A percentile compares a stretch with the other conserved stretches of the same genome.
These are phyloP conservation scores for Phalanger gymnotis DNA, from an alignment of 2,797 vertebrate genomes.

Conservation along the genomic window DNA sequence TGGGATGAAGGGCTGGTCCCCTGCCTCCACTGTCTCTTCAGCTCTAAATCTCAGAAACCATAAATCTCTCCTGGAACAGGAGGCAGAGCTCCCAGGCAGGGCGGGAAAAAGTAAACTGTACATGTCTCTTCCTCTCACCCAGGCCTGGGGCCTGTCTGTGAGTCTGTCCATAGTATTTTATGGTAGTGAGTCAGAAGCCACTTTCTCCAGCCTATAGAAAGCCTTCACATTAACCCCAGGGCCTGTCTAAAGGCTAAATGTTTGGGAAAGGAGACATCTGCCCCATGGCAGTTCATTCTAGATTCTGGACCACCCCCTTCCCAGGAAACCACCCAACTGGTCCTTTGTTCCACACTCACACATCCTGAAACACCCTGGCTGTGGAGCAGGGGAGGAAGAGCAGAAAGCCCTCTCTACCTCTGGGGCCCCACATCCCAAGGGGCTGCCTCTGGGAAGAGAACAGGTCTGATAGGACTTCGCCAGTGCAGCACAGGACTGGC, in stretches of 20 bases:
- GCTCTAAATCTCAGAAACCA: not conserved
- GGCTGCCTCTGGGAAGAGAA: not conserved
- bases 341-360: not conserved
- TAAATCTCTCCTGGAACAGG: not conserved
- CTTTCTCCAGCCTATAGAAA: not conserved
- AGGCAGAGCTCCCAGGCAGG: not conserved
- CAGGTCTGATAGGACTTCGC: not conserved
- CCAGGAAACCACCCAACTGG: not conserved
- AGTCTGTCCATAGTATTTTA: too few relatives aligned
- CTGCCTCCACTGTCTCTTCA: not conserved
- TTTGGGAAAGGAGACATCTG: not conserved
- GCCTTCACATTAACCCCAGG: not conserved
- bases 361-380: not conserved
- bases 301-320: not conserved
- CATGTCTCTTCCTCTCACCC: fast-evolving
- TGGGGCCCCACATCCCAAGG: not conserved
- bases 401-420: too few relatives aligned
- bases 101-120: not conserved
- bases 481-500: too few relatives aligned
- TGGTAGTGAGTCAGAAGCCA: not conserved
- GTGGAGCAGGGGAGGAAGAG: too few relatives aligned
- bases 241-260: not conserved
- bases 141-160: not conserved
- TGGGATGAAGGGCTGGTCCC: not conserved
- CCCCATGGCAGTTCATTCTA: not conserved